A percentile compares a stretch with the other conserved stretches of the same genome.
Evolutionary conservation across 2,888 invertebrate species (phyloP).

Genomic region (Brachylomia viminalis): DNA sequence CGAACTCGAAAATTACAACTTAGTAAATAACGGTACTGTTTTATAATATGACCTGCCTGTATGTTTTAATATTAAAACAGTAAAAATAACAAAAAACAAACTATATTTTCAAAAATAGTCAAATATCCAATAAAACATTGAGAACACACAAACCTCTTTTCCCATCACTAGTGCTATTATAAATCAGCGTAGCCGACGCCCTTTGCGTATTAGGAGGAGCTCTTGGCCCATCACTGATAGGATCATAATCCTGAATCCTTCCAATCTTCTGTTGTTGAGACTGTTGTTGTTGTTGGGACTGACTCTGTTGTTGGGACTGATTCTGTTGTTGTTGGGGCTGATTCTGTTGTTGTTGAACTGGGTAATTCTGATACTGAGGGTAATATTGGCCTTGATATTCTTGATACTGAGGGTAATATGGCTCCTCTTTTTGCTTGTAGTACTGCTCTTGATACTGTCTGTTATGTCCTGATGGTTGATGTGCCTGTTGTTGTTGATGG

Average conservation of each 20-base stretch:
- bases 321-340: slow-evolving; percentile 60
- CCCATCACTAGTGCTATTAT: slow-evolving; percentile 91
- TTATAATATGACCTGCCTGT: no score
- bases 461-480: slow-evolving; percentile 63
- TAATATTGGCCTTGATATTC: slow-evolving; percentile 55
- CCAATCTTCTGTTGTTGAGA: slow-evolving; percentile 89
- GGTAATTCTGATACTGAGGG: slow-evolving; percentile 68
- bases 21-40: no score
- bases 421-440: slow-evolving; percentile 58
- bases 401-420: slow-evolving; percentile 71
- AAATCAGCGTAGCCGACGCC: slow-evolving; percentile 95
- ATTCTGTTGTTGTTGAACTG: slow-evolving; percentile 75
- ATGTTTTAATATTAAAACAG: no score
- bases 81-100: no score
- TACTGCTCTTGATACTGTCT: slow-evolving; percentile 71
- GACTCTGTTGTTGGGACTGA: slow-evolving; percentile 71
- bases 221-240: slow-evolving; percentile 93
- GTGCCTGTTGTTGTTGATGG: slow-evolving; percentile 46
- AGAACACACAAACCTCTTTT: slow-evolving; percentile 80
- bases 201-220: slow-evolving; percentile 93
- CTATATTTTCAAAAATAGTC: not conserved
- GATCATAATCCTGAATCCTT: slow-evolving; percentile 95
- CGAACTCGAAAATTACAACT: no score
- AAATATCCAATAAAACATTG: slow-evolving; percentile 6
- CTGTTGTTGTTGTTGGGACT: slow-evolving; percentile 56